Evolutionary conservation across 2,797 vertebrate species (phyloP).

Genomic region (Anguilla obscura): DNA sequence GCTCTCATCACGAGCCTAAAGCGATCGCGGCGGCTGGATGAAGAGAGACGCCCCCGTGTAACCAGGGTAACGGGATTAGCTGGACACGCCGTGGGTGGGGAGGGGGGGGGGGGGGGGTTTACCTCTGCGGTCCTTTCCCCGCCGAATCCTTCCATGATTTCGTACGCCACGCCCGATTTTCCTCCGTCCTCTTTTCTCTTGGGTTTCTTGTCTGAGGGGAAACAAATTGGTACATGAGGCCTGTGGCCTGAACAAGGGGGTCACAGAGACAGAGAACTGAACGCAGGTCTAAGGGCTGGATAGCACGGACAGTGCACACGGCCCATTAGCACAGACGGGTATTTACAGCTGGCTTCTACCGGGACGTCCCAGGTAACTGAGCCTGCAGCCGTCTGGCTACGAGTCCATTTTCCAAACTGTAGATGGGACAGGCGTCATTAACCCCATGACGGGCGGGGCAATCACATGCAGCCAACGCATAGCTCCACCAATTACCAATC

Average conservation of each 20-base stretch:
- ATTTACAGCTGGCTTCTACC: not conserved
- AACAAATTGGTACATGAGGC: not conserved
- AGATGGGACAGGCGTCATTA: not conserved
- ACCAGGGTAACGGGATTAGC: not conserved
- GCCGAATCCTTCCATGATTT: conserved; percentile 37
- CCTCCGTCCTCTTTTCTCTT: conserved; percentile 36
- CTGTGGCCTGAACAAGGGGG: not conserved
- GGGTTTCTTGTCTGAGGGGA: conserved; percentile 36
- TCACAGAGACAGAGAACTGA: not conserved
- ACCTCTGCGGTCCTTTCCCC: conserved; percentile 37
- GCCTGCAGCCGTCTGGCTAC: not conserved
- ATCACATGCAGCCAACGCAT: not conserved
- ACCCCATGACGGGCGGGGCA: not conserved
- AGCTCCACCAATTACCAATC: not conserved
- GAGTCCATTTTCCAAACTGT: not conserved
- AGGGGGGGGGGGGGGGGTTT: not conserved
- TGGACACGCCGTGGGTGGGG: too few relatives aligned
- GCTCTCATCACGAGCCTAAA: not conserved
- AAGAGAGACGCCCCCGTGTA: not conserved
- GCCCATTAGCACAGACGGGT: not conserved
- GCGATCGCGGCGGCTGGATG: not conserved
- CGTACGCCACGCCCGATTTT: conserved; percentile 37
- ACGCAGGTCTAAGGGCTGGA: not conserved
- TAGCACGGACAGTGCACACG: not conserved
- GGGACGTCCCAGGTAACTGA: not conserved